Conservation (phyloP, 2,113 vertebrate species). For the Heterotis niloticus region DNA sequence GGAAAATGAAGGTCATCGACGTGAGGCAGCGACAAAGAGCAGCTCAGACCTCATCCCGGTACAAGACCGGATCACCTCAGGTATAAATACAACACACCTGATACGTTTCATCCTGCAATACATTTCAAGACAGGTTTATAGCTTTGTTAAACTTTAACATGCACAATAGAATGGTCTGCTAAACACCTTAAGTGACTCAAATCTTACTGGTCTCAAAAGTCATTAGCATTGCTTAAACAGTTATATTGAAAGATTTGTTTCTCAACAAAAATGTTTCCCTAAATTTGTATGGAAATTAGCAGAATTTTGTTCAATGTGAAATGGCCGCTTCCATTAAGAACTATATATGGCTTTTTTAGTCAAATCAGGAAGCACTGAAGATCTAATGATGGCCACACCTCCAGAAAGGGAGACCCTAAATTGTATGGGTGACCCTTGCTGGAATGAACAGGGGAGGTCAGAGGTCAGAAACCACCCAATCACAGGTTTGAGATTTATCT, state of each 20-base stretch:
- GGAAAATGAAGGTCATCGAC: constrained; percentile 32
- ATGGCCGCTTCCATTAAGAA: no score
- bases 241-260: no score
- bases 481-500: constrained; percentile 38
- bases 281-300: no score
- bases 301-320: no score
- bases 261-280: no score
- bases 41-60: constrained; percentile 36
- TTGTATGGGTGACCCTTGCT: neutral
- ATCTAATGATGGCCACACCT: constrained; percentile 34
- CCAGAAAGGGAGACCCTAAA: constrained; percentile 36
- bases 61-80: constrained; percentile 65
- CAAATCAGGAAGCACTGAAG: constrained; percentile 40
- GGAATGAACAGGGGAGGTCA: constrained; percentile 27
- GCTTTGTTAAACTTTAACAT: neutral
- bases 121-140: neutral
- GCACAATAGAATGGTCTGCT: neutral
- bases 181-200: neutral
- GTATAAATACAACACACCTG: constrained; percentile 52
- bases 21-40: constrained; percentile 19
- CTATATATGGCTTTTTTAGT: neutral
- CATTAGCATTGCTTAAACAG: no score
- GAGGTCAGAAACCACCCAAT: constrained; percentile 10
- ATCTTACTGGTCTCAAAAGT: neutral
- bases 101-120: constrained; percentile 46